A percentile compares a stretch with the other conserved stretches of the same genome.
These are phyloP conservation scores for Drosophila navojoa DNA, from an alignment of 1,140 invertebrate genomes.

Conservation along the genomic window DNA sequence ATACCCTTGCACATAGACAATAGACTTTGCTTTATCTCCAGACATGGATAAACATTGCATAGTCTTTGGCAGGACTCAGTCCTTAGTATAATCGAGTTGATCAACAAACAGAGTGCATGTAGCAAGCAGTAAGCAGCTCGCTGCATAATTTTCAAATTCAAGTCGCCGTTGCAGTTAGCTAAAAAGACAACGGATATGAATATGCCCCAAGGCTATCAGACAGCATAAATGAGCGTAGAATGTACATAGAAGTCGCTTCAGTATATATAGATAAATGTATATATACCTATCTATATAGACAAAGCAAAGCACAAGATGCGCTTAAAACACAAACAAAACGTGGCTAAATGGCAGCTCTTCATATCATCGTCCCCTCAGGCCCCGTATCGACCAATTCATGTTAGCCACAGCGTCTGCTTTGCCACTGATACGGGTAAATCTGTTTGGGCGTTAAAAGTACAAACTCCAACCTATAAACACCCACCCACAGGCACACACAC, in stretches of 20 bases:
- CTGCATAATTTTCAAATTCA: conserved; percentile 30
- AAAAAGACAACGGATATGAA: conserved; percentile 77
- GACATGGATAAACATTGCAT: conserved; percentile 23
- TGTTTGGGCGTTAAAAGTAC: conserved; percentile 52
- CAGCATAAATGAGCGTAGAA: conserved; percentile 79
- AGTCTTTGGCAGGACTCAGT: too few relatives aligned
- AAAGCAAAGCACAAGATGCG: conserved; percentile 40
- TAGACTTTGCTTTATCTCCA: conserved; percentile 3
- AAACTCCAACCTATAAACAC: neutral
- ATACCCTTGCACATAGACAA: neutral
- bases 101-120: conserved; percentile 51
- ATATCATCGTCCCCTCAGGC: conserved; percentile 8
- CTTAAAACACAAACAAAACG: conserved; percentile 71
- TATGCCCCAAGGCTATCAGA: conserved; percentile 78
- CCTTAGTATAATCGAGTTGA: conserved; percentile 33
- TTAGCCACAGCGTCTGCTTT: conserved; percentile 45
- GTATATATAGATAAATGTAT: conserved; percentile 30
- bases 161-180: conserved; percentile 33
- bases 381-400: conserved; percentile 32
- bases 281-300: conserved; percentile 16
- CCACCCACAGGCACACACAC: too few relatives aligned
- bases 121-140: conserved; percentile 7
- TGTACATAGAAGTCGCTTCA: conserved; percentile 69
- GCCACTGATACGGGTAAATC: conserved; percentile 65
- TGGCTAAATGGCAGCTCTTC: conserved; percentile 63